phyloP scores from a whole-genome alignment of 2,888 invertebrate species.

The Stictocephala bisonia region DNA sequence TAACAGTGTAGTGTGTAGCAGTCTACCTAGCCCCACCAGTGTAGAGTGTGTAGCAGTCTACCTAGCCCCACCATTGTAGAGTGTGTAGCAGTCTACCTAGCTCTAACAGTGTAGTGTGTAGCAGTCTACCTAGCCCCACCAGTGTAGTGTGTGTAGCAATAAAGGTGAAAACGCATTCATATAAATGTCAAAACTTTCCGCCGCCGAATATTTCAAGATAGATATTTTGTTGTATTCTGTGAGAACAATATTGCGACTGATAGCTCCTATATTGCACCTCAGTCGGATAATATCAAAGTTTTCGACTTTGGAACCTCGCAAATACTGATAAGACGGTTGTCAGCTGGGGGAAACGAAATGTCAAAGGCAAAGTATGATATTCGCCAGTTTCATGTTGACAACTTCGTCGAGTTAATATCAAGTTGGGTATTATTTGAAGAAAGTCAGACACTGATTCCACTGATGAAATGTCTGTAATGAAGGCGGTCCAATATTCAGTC shows the following conservation, averaged over 20 bases:
- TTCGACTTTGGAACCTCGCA: slow-evolving; percentile 26
- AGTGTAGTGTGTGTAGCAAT: no score
- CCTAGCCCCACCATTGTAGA: no score
- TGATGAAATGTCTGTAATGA: slow-evolving; percentile 33
- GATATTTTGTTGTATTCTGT: slow-evolving; percentile 42
- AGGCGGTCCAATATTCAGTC: background rate
- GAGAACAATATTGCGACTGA: slow-evolving; percentile 32
- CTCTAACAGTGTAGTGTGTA: no score
- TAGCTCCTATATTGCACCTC: slow-evolving; percentile 31
- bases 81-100: no score
- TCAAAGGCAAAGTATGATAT: slow-evolving; percentile 31
- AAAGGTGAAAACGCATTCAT: slow-evolving; percentile 51
- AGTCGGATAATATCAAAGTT: slow-evolving; percentile 40
- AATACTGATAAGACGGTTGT: slow-evolving; percentile 20
- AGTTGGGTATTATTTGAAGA: slow-evolving; percentile 43
- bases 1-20: no score
- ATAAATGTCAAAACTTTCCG: slow-evolving; percentile 56
- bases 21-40: no score
- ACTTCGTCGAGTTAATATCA: slow-evolving; percentile 33
- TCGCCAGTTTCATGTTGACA: slow-evolving; percentile 33
- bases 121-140: no score
- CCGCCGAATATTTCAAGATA: slow-evolving; percentile 43
- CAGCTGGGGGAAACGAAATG: slow-evolving; percentile 29
- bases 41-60: no score
- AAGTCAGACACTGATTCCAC: slow-evolving; percentile 34